Evolutionary conservation across 2,888 invertebrate genomes (phyloP).

Genomic region (Psylliodes chrysocephalus): DNA sequence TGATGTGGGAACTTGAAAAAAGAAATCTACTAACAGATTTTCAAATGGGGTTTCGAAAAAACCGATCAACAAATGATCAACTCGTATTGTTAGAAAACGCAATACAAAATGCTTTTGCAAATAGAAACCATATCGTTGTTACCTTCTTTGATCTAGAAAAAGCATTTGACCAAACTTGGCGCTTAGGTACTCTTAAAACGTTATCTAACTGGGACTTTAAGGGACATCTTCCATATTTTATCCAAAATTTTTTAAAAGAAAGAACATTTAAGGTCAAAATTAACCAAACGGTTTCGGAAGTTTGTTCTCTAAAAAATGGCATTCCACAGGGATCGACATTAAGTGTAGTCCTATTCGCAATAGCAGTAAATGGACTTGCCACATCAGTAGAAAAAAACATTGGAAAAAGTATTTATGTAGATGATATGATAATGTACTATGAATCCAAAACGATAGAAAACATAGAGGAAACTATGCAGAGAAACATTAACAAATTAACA

Average conservation of each 20-base stretch:
- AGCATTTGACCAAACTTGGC: conserved; percentile 31
- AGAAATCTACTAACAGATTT: not conserved
- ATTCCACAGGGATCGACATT: conserved; percentile 40
- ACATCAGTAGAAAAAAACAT: not conserved
- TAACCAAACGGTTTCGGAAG: not conserved
- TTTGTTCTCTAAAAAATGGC: conserved; percentile 30
- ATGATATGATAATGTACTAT: conserved; percentile 16
- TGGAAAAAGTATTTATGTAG: conserved; percentile 15
- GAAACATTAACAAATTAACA: not conserved
- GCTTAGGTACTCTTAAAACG: conserved; percentile 29
- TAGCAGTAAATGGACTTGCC: conserved; percentile 33
- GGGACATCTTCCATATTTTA: conserved; percentile 29
- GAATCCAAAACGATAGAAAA: not conserved
- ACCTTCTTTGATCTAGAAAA: conserved; percentile 23
- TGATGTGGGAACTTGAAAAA: conserved; percentile 21
- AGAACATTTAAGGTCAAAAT: conserved; percentile 4
- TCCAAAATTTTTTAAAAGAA: conserved; percentile 12
- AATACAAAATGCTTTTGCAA: conserved; percentile 11
- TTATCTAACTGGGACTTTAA: conserved; percentile 33
- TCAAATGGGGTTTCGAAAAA: conserved; percentile 19
- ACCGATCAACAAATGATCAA: conserved; percentile 6
- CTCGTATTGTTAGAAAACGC: conserved; percentile 7
- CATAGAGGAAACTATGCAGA: not conserved
- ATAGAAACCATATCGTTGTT: conserved; percentile 12
- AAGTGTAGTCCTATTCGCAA: conserved; percentile 31